Evolutionary conservation across 53 echinoderm and acorn worm species (phyloP).

Genomic region (Hippasteria phrygiana): DNA sequence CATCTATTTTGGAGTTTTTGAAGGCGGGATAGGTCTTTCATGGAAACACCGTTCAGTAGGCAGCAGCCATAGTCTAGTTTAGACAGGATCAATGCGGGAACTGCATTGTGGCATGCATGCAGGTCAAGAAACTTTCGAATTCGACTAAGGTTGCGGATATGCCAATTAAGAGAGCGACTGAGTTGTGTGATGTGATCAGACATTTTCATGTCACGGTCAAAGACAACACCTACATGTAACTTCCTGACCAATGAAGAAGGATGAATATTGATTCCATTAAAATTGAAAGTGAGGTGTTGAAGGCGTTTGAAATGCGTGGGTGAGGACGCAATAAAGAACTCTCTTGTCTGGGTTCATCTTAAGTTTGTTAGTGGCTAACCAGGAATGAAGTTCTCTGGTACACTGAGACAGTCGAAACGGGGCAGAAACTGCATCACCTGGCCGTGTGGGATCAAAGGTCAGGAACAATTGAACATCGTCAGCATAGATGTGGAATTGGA

Average conservation of each 20-base stretch:
- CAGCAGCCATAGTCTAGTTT: too few species aligned
- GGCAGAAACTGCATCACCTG: conserved; percentile 22
- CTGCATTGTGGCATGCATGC: too few species aligned
- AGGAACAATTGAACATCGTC: background rate
- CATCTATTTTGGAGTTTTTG: too few species aligned
- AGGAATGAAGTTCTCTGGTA: background rate
- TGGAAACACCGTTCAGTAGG: too few species aligned
- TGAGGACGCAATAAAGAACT: too few species aligned
- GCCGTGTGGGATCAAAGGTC: conserved; percentile 10
- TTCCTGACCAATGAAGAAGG: background rate
- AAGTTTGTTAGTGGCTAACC: background rate
- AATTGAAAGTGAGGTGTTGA: conserved; percentile 25
- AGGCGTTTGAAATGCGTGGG: background rate
- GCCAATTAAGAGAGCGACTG: too few species aligned
- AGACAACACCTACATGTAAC: background rate
- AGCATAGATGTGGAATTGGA: background rate
- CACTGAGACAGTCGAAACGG: background rate
- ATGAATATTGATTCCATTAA: background rate
- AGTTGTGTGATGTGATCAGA: too few species aligned
- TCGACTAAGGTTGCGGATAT: too few species aligned
- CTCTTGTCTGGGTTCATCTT: conserved; percentile 14
- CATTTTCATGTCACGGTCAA: too few species aligned
- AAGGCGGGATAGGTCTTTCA: too few species aligned
- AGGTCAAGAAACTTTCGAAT: too few species aligned
- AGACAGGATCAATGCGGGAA: too few species aligned